Evolutionary conservation across 2,113 vertebrate genomes (phyloP).

Genomic region (Struthio camelus): DNA sequence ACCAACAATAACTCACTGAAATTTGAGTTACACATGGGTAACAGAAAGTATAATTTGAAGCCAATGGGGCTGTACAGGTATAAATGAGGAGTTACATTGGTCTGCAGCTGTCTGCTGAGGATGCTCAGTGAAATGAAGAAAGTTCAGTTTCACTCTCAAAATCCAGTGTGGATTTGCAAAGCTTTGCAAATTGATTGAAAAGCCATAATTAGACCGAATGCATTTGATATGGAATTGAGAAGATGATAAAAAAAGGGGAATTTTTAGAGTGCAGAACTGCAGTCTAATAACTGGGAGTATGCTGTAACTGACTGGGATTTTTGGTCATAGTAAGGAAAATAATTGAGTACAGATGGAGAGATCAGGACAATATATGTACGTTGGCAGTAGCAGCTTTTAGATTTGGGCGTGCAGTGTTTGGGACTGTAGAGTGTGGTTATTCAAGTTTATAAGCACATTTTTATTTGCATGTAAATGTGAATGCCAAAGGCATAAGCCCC

Average conservation of each 20-base stretch:
- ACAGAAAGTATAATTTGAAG: conserved; percentile 12
- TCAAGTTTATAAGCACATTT: conserved; percentile 56
- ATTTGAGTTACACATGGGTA: neutral
- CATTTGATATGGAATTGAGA: conserved; percentile 11
- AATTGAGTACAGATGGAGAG: conserved; percentile 72
- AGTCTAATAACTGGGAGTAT: conserved; percentile 60
- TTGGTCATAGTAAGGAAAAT: conserved; percentile 64
- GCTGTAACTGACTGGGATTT: conserved; percentile 59
- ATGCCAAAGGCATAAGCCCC: conserved; percentile 53
- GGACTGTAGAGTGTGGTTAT: conserved; percentile 30
- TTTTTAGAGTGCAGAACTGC: neutral
- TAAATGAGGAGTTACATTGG: neutral
- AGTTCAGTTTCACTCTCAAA: neutral
- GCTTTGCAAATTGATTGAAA: conserved; percentile 11
- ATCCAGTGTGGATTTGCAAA: neutral
- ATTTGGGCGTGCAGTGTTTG: conserved; percentile 40
- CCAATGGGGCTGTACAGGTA: neutral
- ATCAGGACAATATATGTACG: conserved; percentile 55
- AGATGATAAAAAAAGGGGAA: neutral
- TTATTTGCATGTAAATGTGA: conserved; percentile 62
- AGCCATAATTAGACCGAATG: conserved; percentile 2
- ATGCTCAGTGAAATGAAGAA: neutral
- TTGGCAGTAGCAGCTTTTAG: conserved; percentile 58
- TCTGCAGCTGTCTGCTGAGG: neutral
- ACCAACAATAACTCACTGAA: neutral